These are phyloP conservation scores for Takifugu rubripes DNA, from an alignment of 2,797 vertebrate species.

Conservation along the genomic window DNA sequence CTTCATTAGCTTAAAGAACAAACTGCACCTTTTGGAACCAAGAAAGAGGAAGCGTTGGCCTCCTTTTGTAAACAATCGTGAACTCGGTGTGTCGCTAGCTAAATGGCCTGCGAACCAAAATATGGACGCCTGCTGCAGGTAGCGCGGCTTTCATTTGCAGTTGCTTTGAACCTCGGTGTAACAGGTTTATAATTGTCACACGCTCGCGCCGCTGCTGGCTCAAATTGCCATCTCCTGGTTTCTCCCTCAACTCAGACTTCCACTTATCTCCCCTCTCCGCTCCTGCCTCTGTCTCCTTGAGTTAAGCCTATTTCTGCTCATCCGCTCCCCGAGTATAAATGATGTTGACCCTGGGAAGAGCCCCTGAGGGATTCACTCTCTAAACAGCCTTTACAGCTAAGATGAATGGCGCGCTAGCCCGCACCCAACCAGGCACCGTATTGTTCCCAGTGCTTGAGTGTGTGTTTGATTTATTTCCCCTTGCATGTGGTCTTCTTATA, in stretches of 20 bases:
- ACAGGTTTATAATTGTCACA: constrained; percentile 8
- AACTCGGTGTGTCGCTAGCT: too few relatives aligned
- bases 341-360: constrained; percentile 60
- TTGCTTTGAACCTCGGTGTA: constrained; percentile 1
- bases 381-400: constrained; percentile 67
- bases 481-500: constrained; percentile 42
- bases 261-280: constrained; percentile 19
- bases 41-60: too few relatives aligned
- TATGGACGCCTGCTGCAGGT: too few relatives aligned
- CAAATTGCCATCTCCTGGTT: background rate
- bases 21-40: too few relatives aligned
- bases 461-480: constrained; percentile 60
- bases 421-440: constrained; percentile 62
- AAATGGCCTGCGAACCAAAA: too few relatives aligned
- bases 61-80: too few relatives aligned
- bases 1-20: too few relatives aligned
- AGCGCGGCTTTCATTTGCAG: background rate
- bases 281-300: constrained; percentile 34
- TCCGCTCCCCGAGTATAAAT: constrained; percentile 58
- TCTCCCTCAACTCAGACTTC: constrained; percentile 16
- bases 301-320: constrained; percentile 47
- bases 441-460: constrained; percentile 55
- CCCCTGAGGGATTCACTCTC: constrained; percentile 61
- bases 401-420: constrained; percentile 56
- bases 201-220: constrained; percentile 4